Evolutionary conservation across 2,113 vertebrate species (phyloP).

Genomic region (Calyptomena viridis): DNA sequence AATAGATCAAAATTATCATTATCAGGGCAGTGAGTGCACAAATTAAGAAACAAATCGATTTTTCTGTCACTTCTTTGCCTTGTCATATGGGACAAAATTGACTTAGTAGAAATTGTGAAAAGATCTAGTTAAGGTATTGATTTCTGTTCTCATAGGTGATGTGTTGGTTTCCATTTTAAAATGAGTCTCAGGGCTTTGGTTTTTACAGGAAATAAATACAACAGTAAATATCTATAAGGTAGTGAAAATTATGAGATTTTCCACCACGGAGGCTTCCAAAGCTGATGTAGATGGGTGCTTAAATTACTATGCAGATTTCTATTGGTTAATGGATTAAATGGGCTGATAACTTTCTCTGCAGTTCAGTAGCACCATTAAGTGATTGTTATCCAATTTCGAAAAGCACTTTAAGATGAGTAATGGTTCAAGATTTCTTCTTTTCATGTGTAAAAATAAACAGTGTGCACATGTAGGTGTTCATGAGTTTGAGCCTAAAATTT

Average conservation of each 20-base stretch:
- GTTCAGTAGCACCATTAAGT: not conserved
- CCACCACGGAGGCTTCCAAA: not conserved
- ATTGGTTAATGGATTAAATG: not conserved
- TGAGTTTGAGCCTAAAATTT: not conserved
- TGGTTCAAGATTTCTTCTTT: not conserved
- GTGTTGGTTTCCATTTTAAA: not conserved
- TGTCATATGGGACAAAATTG: not conserved
- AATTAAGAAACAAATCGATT: not conserved
- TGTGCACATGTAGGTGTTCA: not conserved
- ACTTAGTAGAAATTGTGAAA: not conserved
- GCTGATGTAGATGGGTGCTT: not conserved
- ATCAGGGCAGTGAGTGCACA: not conserved
- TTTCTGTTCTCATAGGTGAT: not conserved
- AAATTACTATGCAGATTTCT: not conserved
- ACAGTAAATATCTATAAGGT: not conserved
- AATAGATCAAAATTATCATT: not conserved
- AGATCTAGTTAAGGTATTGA: not conserved
- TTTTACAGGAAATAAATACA: not conserved
- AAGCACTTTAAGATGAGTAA: not conserved
- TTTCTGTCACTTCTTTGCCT: accelerated
- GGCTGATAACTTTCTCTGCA: not conserved
- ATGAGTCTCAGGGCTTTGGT: not conserved
- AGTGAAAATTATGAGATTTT: not conserved
- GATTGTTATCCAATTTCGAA: not conserved
- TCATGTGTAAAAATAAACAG: not conserved